phyloP scores from a whole-genome alignment of 1,140 invertebrate genomes.

The Teleopsis dalmanni region DNA sequence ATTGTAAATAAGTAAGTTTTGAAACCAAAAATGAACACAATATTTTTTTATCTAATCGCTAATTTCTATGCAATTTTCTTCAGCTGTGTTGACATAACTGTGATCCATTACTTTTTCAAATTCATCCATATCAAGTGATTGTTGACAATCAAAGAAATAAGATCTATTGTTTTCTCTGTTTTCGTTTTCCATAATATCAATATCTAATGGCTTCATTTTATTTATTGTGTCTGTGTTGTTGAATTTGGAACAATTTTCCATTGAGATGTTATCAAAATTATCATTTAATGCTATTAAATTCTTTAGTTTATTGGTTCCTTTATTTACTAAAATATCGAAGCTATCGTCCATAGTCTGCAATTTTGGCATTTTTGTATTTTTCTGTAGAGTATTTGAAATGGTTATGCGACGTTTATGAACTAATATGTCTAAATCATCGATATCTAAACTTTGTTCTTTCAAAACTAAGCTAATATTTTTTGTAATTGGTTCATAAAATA shows the following conservation, averaged over 20 bases:
- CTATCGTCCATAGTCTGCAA: slow-evolving; percentile 27
- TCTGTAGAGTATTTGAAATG: slow-evolving; percentile 14
- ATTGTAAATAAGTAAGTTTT: not conserved
- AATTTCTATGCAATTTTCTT: not conserved
- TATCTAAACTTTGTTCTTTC: slow-evolving; percentile 16
- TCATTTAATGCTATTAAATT: slow-evolving; percentile 12
- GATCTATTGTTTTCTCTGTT: slow-evolving; percentile 19
- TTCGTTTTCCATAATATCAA: not conserved
- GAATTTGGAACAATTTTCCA: slow-evolving; percentile 2
- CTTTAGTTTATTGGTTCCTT: not conserved
- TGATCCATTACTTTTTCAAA: slow-evolving; percentile 36
- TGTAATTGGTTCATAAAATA: slow-evolving; percentile 26
- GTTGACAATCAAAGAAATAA: slow-evolving; percentile 29
- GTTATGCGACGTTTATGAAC: slow-evolving; percentile 19
- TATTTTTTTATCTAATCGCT: not conserved
- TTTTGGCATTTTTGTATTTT: slow-evolving; percentile 14
- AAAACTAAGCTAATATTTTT: slow-evolving; percentile 24
- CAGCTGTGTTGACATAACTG: not conserved
- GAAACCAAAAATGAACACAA: not conserved
- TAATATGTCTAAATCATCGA: slow-evolving; percentile 21
- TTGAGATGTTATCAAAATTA: slow-evolving; percentile 27
- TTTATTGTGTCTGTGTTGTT: no score
- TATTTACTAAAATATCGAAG: slow-evolving; percentile 30
- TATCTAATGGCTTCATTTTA: slow-evolving; percentile 4
- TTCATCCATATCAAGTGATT: slow-evolving; percentile 14